Evolutionary conservation across 2,113 vertebrate genomes (phyloP).

Genomic region (Verasper variegatus): DNA sequence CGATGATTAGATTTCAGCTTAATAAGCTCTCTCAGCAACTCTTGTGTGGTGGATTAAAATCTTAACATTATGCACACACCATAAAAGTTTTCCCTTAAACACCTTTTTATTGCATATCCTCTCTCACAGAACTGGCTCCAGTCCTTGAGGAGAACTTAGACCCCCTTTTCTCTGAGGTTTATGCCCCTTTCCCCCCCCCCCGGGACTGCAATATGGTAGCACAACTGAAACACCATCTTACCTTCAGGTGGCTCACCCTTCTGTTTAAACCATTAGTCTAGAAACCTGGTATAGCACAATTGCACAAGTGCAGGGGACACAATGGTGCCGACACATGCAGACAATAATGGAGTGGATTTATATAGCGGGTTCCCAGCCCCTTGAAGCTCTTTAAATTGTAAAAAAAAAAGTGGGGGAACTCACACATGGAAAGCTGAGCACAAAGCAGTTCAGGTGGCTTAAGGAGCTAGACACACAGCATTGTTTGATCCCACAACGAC

Average conservation of each 20-base stretch:
- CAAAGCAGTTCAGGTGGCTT: conserved; percentile 52
- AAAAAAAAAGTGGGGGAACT: conserved; percentile 24
- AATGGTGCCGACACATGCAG: conserved; percentile 67
- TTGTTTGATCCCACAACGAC: conserved; percentile 61
- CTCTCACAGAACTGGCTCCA: not conserved
- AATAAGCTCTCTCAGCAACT: conserved; percentile 16
- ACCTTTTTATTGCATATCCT: conserved; percentile 44
- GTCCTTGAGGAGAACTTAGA: too few relatives aligned
- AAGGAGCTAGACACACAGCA: conserved; percentile 23
- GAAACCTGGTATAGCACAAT: conserved; percentile 47
- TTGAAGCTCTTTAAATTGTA: conserved; percentile 57
- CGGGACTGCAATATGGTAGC: conserved; percentile 4
- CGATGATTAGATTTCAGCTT: conserved; percentile 47
- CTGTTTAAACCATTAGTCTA: conserved; percentile 74
- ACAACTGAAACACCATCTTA: conserved; percentile 22
- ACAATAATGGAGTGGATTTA: conserved; percentile 71
- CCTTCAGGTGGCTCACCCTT: conserved; percentile 52
- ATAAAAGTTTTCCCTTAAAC: conserved; percentile 34
- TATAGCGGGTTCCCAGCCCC: conserved; percentile 55
- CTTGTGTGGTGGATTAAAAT: conserved; percentile 27
- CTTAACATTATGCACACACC: not conserved
- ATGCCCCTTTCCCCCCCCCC: not conserved
- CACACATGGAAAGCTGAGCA: conserved; percentile 61
- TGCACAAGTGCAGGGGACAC: conserved; percentile 41
- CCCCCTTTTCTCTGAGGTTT: conserved; percentile 3